A percentile compares a stretch with the other conserved stretches of the same genome.
phyloP scores from a whole-genome alignment of 2,797 vertebrate species.

The Acanthis flammea region DNA sequence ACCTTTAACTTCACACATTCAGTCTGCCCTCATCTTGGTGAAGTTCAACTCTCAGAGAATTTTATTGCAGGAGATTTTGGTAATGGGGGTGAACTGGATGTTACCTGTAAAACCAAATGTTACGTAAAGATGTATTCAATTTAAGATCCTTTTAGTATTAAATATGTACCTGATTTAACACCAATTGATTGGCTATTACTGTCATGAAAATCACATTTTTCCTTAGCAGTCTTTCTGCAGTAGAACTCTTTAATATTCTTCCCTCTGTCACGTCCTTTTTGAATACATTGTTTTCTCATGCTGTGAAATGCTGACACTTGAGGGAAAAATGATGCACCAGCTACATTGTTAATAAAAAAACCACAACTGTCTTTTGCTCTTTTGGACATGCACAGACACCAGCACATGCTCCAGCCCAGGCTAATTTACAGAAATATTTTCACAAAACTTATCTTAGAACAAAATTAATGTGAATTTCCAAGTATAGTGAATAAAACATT shows the following conservation, averaged over 20 bases:
- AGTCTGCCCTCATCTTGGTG: not conserved
- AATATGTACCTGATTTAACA: not conserved
- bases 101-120: not conserved
- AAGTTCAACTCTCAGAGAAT: not conserved
- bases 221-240: not conserved
- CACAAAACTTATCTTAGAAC: not conserved
- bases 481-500: not conserved
- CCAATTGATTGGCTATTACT: not conserved
- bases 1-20: not conserved
- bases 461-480: not conserved
- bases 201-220: conserved; percentile 1
- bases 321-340: not conserved
- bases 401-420: not conserved
- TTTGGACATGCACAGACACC: not conserved
- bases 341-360: not conserved
- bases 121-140: not conserved
- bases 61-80: not conserved
- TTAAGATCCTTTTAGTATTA: not conserved
- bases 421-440: not conserved
- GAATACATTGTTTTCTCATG: not conserved
- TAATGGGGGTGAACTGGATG: not conserved
- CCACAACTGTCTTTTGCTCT: not conserved
- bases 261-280: not conserved
- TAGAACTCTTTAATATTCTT: not conserved
- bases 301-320: not conserved